A percentile compares a stretch with the other conserved stretches of the same genome.
Conservation (phyloP, 2,797 vertebrate genomes). For the Crenuchus spilurus region DNA sequence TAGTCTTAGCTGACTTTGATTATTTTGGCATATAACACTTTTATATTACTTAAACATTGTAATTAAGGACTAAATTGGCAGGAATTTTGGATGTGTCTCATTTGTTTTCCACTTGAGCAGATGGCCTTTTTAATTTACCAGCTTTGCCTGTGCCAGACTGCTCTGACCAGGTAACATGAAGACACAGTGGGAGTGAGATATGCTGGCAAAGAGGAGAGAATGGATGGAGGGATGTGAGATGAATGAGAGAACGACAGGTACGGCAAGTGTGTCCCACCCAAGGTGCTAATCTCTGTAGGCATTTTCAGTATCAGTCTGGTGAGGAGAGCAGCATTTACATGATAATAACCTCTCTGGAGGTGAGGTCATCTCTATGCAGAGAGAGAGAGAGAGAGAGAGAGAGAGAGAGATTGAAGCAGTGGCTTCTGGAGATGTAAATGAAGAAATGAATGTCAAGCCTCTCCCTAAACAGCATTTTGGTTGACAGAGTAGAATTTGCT, state of each 20-base stretch:
- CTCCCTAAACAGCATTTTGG: conserved; percentile 68
- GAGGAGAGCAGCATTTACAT: conserved; percentile 72
- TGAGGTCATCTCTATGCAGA: conserved; percentile 71
- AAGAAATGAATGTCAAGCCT: conserved; percentile 55
- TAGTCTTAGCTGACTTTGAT: not conserved
- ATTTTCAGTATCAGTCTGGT: conserved; percentile 64
- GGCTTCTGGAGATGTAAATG: conserved; percentile 62
- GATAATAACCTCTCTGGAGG: conserved; percentile 70
- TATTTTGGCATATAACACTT: conserved; percentile 24
- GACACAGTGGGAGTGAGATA: conserved; percentile 23
- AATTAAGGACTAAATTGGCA: conserved; percentile 38
- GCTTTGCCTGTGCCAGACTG: conserved; percentile 71
- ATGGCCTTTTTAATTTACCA: conserved; percentile 79
- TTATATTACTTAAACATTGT: conserved; percentile 37
- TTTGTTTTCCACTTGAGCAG: conserved; percentile 69
- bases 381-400: conserved; percentile 48
- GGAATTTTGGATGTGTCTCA: conserved; percentile 17
- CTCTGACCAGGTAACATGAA: conserved; percentile 65
- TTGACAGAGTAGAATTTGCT: conserved; percentile 59
- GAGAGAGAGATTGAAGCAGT: conserved; percentile 54
- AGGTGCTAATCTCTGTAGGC: conserved; percentile 47
- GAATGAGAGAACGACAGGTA: conserved; percentile 47
- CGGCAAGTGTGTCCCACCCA: not conserved
- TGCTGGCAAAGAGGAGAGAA: conserved; percentile 32
- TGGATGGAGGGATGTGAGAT: conserved; percentile 23